Evolutionary conservation across 2,888 invertebrate genomes (phyloP).

Genomic region (Lepidocyrtinus sp.): DNA sequence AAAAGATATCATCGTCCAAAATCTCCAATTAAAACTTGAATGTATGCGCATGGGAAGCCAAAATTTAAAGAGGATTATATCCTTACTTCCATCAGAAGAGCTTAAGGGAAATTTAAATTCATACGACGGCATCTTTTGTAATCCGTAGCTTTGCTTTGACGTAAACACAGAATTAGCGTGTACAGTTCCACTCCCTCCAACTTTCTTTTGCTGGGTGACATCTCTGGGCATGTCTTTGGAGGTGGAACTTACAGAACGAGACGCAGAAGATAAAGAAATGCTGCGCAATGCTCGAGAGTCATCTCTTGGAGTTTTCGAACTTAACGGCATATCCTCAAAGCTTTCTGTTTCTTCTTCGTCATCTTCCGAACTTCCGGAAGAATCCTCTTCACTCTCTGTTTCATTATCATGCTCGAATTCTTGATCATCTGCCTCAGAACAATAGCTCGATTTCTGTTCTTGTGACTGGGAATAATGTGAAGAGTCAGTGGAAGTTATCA

Average conservation of each 20-base stretch:
- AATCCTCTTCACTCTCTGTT: conserved; percentile 39
- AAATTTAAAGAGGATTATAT: conserved; percentile 3
- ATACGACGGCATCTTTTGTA: conserved; percentile 69
- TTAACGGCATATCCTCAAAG: conserved; percentile 38
- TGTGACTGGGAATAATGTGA: neutral
- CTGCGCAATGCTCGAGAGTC: conserved; percentile 29
- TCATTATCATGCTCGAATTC: conserved; percentile 34
- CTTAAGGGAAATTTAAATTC: conserved; percentile 64
- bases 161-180: neutral
- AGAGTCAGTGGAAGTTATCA: neutral
- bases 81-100: conserved; percentile 47
- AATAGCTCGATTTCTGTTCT: conserved; percentile 40
- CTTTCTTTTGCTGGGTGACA: conserved; percentile 28
- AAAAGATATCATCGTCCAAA: conserved; percentile 9
- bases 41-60: neutral
- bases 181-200: neutral
- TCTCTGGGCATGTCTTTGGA: conserved; percentile 39
- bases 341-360: conserved; percentile 43
- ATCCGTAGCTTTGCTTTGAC: conserved; percentile 48
- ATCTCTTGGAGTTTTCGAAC: conserved; percentile 49
- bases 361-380: conserved; percentile 51
- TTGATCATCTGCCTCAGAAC: conserved; percentile 42
- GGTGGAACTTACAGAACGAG: conserved; percentile 34
- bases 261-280: conserved; percentile 16
- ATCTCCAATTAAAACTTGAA: too few relatives aligned